Evolutionary conservation across 2,797 vertebrate species (phyloP), one percentile per base, ranked within the genome.

Genomic region (Rhinogobio ventralis): DNA sequence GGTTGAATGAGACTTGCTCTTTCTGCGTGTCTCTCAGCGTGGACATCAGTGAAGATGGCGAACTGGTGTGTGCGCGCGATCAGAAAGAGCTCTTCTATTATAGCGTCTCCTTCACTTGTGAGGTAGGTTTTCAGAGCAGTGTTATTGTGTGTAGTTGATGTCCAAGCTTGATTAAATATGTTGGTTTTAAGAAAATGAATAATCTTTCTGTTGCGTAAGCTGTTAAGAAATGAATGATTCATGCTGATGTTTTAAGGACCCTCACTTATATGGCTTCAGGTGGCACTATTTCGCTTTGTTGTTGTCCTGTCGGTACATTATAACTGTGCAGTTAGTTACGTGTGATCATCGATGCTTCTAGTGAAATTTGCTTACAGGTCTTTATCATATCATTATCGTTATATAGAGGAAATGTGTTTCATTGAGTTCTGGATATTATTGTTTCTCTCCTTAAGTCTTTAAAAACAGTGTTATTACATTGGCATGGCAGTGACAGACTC

Each of bases 21-120:
- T 5, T 20, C 8, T 20, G 17, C 46, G 1, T 25, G 51, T 1
- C 85, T n/a, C 78, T 55, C 1, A 88, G 92, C 93, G 92, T 93
- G 93, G 79, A 78, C 81, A 28, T 73, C 30, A n/a, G 9, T 85
- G 23, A 93, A 91, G 86, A 95, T 95, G 95, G 94, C 94, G 89
- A 93, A 90, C 62, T 93, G 92, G 93, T 94, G 94, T 88, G 89
- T 93, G 0, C 92, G 94, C 53, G 91, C 87, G 0, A 86, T 92
- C 23, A 91, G 90, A 79, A 93, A 94, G 87, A 93, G 93, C 91
- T 93, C 91, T 90, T 91, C 57, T 0, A 13, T 94, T 3, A 64
- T 94, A 82, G 91, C 89, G 69, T 92, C 91, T 0, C 88, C 93
- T 53, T 82, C 88, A 7, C 7, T 94, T 2, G 17, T 84, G 49